Base-by-base conservation (phyloP, 2,113 vertebrate species). In the Perca flavescens region DNA sequence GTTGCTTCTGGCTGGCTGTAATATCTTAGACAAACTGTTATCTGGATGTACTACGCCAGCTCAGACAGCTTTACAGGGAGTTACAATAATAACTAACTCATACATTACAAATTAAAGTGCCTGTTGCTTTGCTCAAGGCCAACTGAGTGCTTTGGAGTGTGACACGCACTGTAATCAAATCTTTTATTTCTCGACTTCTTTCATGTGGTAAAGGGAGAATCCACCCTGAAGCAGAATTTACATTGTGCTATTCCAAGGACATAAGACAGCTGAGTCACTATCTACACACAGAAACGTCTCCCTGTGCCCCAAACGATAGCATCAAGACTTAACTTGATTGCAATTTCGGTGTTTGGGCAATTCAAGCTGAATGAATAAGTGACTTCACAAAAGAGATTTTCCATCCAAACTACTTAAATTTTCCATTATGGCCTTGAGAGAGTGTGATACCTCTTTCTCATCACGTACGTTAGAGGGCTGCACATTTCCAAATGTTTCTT, bases 51-150 rank as follows among this genome's bases (percentile, higher is more conserved):
- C 16, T 19, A 28, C 14, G 19, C 61, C 50, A 54, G 46, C 60
- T 22, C 3, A 17, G 15, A 36, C 53, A 63, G 62, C 13, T 76
- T 54, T 16, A 75, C 19, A 31, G 4, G 5, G 28, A 61, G 57
- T 36, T 62, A 61, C n/a, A 54, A 49, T 63, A 8, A 54, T 56
- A 79, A 61, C 11, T 19, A 50, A 17, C 25, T 82, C 61, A 60
- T 78, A 81, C 86, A 89, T 89, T 71, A 77, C 71, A 79, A 61
- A 84, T 84, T 60, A 78, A 88, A 84, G 57, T 70, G 66, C 83
- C 80, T 72, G 60, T 76, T 84, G 61, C 50, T 82, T 71, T 81
- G 77, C 86, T 82, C 49, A 54, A 68, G 86, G 88, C 83, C 70
- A 82, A 82, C 78, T 16, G 43, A 73, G 60, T 13, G 68, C 57